Evolutionary conservation across 2,113 vertebrate genomes (phyloP), one percentile per base, ranked within the genome.

Genomic region (Pygoscelis adeliae): DNA sequence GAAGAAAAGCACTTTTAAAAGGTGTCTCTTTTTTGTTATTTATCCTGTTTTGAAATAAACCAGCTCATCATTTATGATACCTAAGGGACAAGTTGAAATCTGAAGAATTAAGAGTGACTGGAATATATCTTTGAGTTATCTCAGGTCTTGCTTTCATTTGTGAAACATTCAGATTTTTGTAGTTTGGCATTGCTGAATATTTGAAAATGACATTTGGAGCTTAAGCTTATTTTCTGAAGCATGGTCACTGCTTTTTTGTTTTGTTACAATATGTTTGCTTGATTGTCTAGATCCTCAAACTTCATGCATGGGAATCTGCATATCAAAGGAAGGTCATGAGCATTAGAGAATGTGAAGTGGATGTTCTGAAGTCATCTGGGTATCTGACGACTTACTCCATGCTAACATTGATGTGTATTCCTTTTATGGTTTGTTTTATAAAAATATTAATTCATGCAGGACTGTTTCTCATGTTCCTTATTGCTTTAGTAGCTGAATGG

Each of bases 241-340:
- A 13, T 13, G 7, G 67, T 61, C 20, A 23, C 11, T 85, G 38
- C 8, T 36, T 69, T 77, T 53, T 62, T 62, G 9, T 63, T 81
- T 63, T 90, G 42, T 61, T 79, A 34, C 65, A 73, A 62, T 61
- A 32, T 58, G 27, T 34, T 44, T 81, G 6, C 91, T 66, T 92
- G 38, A 62, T 63, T 65, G 19, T 89, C 62, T 74, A 98, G 98
- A 97, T 98, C 18, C 93, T 98, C 44, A 98, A 98, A 87, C 93
- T 98, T 90, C 97, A 98, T 67, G 95, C 97, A 12, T 98, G 98
- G 98, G 97, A 98, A 66, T 88, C 95, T 62, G 97, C 93, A 13
- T 98, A 98, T 92, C 97, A 96, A 80, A 96, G 85, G 69, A 98
- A 98, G 76, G 91, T 98, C 47, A 61, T 66, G 74, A 84, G 91